A percentile compares a stretch with the other conserved stretches of the same genome.
These are phyloP conservation scores for Latrodectus hesperus DNA, from an alignment of 2,888 invertebrate genomes.

Conservation along the genomic window DNA sequence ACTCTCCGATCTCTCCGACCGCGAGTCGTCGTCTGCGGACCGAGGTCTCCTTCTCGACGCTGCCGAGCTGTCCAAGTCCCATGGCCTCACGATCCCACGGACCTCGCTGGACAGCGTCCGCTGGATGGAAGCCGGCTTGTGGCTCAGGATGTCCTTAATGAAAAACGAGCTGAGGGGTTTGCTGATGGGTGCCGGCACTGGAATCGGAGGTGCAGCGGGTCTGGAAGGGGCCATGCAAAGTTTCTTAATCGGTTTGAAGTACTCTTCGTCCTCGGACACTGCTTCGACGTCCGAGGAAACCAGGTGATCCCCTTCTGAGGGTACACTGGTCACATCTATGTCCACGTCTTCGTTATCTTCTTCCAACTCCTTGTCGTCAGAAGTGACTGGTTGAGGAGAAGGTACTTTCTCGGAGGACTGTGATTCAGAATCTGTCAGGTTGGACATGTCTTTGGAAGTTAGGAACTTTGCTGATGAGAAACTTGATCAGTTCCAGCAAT, in stretches of 20 bases:
- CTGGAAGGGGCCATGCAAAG: slow-evolving; percentile 61
- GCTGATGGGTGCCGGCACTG: slow-evolving; percentile 37
- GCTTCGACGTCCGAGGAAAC: slow-evolving; percentile 52
- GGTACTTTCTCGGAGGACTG: slow-evolving; percentile 63
- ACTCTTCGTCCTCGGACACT: slow-evolving; percentile 67
- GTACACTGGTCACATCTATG: slow-evolving; percentile 65
- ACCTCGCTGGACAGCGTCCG: slow-evolving; percentile 47
- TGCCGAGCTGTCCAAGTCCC: slow-evolving; percentile 81
- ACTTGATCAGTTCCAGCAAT: too few species aligned
- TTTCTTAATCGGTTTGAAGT: slow-evolving; percentile 69
- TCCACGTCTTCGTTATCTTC: slow-evolving; percentile 60
- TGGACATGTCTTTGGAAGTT: slow-evolving; percentile 29
- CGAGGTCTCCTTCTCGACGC: slow-evolving; percentile 74
- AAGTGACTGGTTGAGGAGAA: slow-evolving; percentile 20
- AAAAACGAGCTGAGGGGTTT: slow-evolving; percentile 86
- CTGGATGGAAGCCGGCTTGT: slow-evolving; percentile 53
- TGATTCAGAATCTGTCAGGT: slow-evolving; percentile 61
- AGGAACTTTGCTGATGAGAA: too few species aligned
- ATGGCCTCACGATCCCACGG: slow-evolving; percentile 88
- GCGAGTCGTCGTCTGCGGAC: slow-evolving; percentile 74
- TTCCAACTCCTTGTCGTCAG: slow-evolving; percentile 36
- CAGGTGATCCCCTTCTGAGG: slow-evolving; percentile 41
- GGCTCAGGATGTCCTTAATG: slow-evolving; percentile 86
- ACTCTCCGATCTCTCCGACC: slow-evolving; percentile 72
- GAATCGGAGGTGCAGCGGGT: slow-evolving; percentile 22